Base-by-base conservation (phyloP, 2,888 invertebrate species). In the Cheilosia pagana region DNA sequence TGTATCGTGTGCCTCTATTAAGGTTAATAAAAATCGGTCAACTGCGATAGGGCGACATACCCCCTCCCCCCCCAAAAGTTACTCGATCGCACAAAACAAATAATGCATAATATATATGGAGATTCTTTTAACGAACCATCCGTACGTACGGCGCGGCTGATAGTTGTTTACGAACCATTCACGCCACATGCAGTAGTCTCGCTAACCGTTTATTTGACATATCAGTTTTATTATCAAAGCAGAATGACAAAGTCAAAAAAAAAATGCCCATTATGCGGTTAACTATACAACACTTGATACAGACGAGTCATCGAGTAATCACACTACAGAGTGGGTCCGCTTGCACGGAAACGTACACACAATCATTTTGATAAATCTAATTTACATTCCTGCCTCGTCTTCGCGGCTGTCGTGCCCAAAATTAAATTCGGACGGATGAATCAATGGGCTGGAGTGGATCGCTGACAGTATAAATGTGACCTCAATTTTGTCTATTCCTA, bases 21-120 rank as follows among this genome's bases (percentile, higher is more conserved):
- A 76, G 76, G 81, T 67, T 48, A 82, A 82, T 77, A 82, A 82
- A 71, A 72, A 72, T 67, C 65, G 78, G 71, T 65, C 63, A 57
- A 63, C 59, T 71, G 70, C 70, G 67, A 63, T 50, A 60, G 52
- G 60, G 21, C 28, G 52, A 41, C n/a, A 12, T 19, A 19, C 23
- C 0, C 57, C 14, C 25, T 6, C 6, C 7, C 8, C 7, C 6
- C 0, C 7, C 50, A 28, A 28, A 28, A 28, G 8, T 8, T 8
- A 28, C 3, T 21, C 43, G 28, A 16, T 19, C 59, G 12, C 12
- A 4, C 35, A 35, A 28, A 79, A 28, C 59, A 39, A 31, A 74
- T 68, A 45, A 81, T 68, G 43, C 43, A 45, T 39, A 52, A 41
- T 25, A 25, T 23, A 23, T 35, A 12, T 35, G 57, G 50, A 70